These are phyloP conservation scores for Drosophila mimica DNA, from an alignment of 2,888 invertebrate genomes.

Conservation along the genomic window DNA sequence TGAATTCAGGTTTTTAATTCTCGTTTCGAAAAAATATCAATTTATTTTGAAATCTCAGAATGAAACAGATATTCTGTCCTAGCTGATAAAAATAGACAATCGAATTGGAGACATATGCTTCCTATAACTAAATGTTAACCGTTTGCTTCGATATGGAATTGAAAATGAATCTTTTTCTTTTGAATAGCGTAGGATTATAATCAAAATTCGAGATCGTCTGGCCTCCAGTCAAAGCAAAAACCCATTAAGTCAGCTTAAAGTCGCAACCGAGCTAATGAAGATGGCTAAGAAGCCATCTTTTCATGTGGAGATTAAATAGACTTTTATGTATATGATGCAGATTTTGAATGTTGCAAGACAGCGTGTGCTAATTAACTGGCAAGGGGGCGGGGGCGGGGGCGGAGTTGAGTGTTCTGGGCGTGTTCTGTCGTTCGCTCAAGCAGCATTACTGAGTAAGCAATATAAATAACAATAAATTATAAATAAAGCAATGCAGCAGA, in stretches of 20 bases:
- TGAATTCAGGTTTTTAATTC: neutral
- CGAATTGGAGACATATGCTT: neutral
- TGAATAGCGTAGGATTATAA: too few species aligned
- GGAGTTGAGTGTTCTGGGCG: slow-evolving; percentile 22
- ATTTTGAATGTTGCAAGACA: slow-evolving; percentile 45
- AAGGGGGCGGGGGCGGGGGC: neutral
- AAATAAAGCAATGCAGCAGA: slow-evolving; percentile 43
- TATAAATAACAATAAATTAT: slow-evolving; percentile 65
- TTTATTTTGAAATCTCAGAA: neutral
- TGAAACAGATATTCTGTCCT: neutral
- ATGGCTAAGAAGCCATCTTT: neutral
- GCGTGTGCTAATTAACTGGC: slow-evolving; percentile 55
- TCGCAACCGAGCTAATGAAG: slow-evolving; percentile 5
- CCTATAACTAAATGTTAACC: neutral
- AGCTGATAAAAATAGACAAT: neutral
- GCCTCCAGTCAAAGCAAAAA: slow-evolving; percentile 82
- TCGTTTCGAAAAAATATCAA: neutral
- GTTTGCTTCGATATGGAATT: neutral
- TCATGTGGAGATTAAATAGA: slow-evolving; percentile 20
- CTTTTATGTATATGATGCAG: slow-evolving; percentile 35
- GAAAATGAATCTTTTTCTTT: neutral
- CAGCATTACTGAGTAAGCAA: slow-evolving; percentile 61
- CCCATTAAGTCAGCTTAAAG: slow-evolving; percentile 64
- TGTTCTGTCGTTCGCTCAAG: slow-evolving; percentile 27
- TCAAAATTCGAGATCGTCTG: slow-evolving; percentile 49